A percentile compares a stretch with the other conserved stretches of the same genome.
Evolutionary conservation across 2,888 invertebrate species (phyloP).

Genomic region (Patella pellucida): DNA sequence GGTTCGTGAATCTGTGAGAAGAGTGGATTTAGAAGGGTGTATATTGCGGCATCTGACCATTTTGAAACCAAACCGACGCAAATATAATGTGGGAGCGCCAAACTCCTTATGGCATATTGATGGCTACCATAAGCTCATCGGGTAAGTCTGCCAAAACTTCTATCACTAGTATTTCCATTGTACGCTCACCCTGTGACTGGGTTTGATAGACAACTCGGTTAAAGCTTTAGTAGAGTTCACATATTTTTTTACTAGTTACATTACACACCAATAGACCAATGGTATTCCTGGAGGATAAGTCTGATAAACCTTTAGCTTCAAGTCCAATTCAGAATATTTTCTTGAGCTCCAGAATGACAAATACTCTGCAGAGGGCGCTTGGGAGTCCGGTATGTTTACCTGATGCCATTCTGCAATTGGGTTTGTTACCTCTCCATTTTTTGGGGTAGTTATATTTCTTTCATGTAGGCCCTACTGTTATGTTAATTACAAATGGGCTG

Average conservation of each 20-base stretch:
- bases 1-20: conserved; percentile 11
- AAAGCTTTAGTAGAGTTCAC: not conserved
- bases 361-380: not conserved
- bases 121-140: conserved; percentile 3
- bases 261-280: not conserved
- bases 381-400: not conserved
- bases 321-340: not conserved
- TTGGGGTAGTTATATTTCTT: not conserved
- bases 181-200: not conserved
- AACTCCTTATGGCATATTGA: conserved; percentile 6
- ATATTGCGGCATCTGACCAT: conserved; percentile 2
- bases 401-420: not conserved
- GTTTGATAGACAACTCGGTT: conserved; percentile 3
- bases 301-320: not conserved
- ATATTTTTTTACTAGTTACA: not conserved
- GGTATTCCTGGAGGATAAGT: conserved; percentile 2
- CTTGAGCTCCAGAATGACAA: not conserved
- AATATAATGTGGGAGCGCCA: conserved; percentile 3
- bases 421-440: not conserved
- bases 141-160: conserved; percentile 1
- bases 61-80: conserved; percentile 1
- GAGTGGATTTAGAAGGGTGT: conserved; percentile 8
- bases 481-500: not conserved
- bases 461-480: not conserved
- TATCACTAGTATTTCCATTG: not conserved